Evolutionary conservation across 2,113 vertebrate species (phyloP).

Genomic region (Oceanodroma tethys): DNA sequence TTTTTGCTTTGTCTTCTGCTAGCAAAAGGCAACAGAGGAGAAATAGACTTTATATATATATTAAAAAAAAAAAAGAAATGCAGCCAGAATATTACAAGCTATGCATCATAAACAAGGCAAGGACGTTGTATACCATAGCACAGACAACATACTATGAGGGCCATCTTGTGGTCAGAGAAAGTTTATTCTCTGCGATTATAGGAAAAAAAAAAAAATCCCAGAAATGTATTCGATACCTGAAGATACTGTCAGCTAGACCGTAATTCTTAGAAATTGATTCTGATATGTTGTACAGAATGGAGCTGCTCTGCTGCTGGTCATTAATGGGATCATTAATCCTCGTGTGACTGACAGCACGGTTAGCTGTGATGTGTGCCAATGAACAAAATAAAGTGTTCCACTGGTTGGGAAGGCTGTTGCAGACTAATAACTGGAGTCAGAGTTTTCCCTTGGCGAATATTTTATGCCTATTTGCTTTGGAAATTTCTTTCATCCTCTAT

Average conservation of each 20-base stretch:
- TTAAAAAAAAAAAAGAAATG: too few species aligned
- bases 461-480: neutral
- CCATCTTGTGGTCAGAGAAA: conserved; percentile 62
- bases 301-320: neutral
- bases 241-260: neutral
- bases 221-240: neutral
- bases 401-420: neutral
- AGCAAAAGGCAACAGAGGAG: neutral
- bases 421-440: neutral
- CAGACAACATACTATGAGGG: conserved; percentile 30
- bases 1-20: neutral
- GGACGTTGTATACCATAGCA: too few species aligned
- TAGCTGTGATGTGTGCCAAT: neutral
- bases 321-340: neutral
- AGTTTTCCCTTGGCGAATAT: neutral
- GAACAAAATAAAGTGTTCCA: neutral
- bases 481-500: neutral
- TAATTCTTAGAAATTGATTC: neutral
- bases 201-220: neutral
- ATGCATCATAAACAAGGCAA: neutral
- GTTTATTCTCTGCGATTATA: neutral
- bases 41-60: neutral
- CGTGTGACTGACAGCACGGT: neutral
- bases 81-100: neutral
- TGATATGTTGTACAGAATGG: neutral